These are phyloP conservation scores for Porites cylindrica DNA, from an alignment of 92 coral and sea anemone species.

Conservation along the genomic window DNA sequence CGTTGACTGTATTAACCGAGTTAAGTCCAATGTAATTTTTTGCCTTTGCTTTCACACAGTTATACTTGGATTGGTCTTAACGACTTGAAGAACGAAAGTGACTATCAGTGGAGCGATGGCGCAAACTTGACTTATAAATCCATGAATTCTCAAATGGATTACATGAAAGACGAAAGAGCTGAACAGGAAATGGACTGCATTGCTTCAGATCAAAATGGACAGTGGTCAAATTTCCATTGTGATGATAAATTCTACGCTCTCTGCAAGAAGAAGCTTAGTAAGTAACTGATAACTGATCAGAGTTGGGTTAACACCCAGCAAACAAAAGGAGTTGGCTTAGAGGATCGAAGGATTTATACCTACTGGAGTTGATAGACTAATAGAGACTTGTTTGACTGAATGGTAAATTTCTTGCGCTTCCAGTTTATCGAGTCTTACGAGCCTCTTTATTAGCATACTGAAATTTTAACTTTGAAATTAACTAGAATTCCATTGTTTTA, in stretches of 20 bases:
- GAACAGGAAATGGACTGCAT: conserved; percentile 86
- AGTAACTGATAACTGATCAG: conserved; percentile 39
- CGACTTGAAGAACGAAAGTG: conserved; percentile 81
- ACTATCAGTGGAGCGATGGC: conserved; percentile 87
- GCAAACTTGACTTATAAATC: conserved; percentile 73
- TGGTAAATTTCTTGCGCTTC: too few relatives aligned
- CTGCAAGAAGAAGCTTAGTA: conserved; percentile 94
- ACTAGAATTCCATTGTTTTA: too few relatives aligned
- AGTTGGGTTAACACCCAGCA: background rate
- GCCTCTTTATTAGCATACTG: too few relatives aligned
- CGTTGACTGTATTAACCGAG: too few relatives aligned
- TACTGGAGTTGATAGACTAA: too few relatives aligned
- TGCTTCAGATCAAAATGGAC: conserved; percentile 84
- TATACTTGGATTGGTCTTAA: conserved; percentile 95
- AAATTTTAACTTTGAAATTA: too few relatives aligned
- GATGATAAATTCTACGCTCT: conserved; percentile 89
- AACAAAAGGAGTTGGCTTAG: background rate
- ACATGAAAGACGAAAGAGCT: conserved; percentile 81
- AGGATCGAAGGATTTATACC: too few relatives aligned
- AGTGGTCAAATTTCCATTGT: conserved; percentile 98
- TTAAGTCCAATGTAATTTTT: too few relatives aligned
- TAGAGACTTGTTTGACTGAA: too few relatives aligned
- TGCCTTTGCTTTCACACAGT: conserved; percentile 29
- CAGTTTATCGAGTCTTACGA: too few relatives aligned
- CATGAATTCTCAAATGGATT: conserved; percentile 88